phyloP scores from a whole-genome alignment of 1,140 invertebrate genomes.

The Lucilia sericata region DNA sequence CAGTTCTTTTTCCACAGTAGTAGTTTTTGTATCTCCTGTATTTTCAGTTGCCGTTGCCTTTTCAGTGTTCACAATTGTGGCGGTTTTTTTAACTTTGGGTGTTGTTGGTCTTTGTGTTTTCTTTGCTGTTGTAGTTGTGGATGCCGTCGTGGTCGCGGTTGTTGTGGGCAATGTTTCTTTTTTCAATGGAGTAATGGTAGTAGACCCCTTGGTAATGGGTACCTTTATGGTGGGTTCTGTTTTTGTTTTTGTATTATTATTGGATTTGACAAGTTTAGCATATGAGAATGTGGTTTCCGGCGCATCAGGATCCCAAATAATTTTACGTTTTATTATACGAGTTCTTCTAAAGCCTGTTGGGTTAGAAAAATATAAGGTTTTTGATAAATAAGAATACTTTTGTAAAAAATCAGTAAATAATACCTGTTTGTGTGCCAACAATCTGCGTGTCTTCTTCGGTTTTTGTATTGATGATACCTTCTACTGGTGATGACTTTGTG shows the following conservation, averaged over 20 bases:
- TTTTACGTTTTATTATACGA: conserved; percentile 76
- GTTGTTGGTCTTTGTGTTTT: conserved; percentile 50
- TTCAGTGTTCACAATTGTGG: background rate
- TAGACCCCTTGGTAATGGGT: conserved; percentile 27
- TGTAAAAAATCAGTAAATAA: conserved; percentile 13
- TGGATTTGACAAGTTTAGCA: conserved; percentile 55
- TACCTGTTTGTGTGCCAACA: conserved; percentile 57
- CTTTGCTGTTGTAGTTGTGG: background rate
- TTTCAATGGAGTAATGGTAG: conserved; percentile 20
- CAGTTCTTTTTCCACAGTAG: background rate
- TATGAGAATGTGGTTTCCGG: conserved; percentile 69
- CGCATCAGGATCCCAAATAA: conserved; percentile 78
- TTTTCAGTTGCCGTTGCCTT: background rate
- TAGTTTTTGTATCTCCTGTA: background rate
- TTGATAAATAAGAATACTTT: too few relatives aligned
- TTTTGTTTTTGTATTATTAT: conserved; percentile 46
- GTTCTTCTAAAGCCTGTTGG: conserved; percentile 52
- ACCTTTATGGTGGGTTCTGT: conserved; percentile 32
- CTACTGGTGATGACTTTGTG: background rate
- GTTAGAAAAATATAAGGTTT: too few relatives aligned
- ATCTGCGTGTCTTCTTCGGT: background rate
- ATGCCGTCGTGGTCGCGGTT: background rate
- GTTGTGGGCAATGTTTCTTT: background rate
- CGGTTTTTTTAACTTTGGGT: conserved; percentile 50
- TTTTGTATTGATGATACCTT: conserved; percentile 13